Conservation (phyloP, 1,140 invertebrate species). For the Neodiprion virginianus region DNA sequence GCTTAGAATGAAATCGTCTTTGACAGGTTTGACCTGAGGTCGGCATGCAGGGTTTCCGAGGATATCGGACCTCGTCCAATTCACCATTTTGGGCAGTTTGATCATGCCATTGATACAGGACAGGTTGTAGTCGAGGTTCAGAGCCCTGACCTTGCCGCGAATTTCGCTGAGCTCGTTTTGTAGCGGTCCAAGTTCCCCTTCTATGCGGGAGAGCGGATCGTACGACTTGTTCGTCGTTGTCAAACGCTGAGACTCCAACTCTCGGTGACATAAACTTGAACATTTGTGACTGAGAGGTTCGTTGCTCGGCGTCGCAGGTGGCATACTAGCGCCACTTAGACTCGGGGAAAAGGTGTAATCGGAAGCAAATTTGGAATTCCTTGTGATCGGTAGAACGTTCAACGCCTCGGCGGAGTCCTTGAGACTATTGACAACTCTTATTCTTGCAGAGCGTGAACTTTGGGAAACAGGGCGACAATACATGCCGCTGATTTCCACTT, state of each 20-base stretch:
- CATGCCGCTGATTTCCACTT: not conserved
- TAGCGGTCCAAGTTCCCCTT: slow-evolving; percentile 9
- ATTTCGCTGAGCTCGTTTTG: slow-evolving; percentile 10
- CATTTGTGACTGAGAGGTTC: not conserved
- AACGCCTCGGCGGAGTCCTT: not conserved
- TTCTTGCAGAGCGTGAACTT: not conserved
- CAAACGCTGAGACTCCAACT: not conserved
- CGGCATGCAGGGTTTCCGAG: not conserved
- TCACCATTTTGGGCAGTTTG: not conserved
- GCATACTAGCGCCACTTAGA: not conserved
- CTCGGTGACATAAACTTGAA: not conserved
- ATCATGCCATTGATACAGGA: not conserved
- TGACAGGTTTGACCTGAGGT: not conserved
- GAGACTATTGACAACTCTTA: not conserved
- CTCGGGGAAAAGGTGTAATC: not conserved
- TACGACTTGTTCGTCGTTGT: not conserved
- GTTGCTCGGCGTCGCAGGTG: no score
- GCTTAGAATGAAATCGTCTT: not conserved
- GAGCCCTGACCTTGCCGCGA: not conserved
- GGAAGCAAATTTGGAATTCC: not conserved
- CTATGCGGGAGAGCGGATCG: slow-evolving; percentile 6
- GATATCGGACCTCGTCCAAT: not conserved
- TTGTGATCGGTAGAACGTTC: not conserved
- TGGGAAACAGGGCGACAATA: no score
- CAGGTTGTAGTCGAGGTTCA: slow-evolving; percentile 6